phyloP scores from a whole-genome alignment of 2,888 invertebrate species.

The Hololepta plana region DNA sequence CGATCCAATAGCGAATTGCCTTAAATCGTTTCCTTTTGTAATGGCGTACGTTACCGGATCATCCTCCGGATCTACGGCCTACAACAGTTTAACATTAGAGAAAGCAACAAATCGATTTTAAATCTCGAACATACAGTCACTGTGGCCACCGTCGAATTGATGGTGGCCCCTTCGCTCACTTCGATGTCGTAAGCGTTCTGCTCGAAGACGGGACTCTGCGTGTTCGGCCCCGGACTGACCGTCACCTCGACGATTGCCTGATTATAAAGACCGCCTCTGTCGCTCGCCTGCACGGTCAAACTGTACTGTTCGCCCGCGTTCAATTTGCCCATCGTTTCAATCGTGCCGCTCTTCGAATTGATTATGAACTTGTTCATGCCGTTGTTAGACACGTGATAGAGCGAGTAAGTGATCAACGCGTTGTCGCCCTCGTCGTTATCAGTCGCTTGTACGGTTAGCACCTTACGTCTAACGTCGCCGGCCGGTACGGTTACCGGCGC shows the following conservation, averaged over 20 bases:
- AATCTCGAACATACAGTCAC: conserved; percentile 38
- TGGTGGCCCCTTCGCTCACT: conserved; percentile 76
- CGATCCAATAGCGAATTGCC: conserved; percentile 71
- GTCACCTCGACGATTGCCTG: conserved; percentile 76
- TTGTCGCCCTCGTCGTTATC: conserved; percentile 79
- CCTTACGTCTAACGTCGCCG: conserved; percentile 25
- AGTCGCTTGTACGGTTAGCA: conserved; percentile 42
- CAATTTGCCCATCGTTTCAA: conserved; percentile 60
- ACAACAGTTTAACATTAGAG: conserved; percentile 13
- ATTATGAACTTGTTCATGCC: conserved; percentile 74
- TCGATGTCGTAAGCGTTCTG: conserved; percentile 71
- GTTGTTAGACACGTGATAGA: conserved; percentile 83
- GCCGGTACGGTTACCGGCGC: conserved; percentile 69
- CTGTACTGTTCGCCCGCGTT: conserved; percentile 80
- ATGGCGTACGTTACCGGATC: conserved; percentile 74
- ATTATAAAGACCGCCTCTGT: conserved; percentile 59
- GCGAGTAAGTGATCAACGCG: conserved; percentile 63
- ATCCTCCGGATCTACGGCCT: conserved; percentile 80
- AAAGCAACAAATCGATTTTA: conserved; percentile 5
- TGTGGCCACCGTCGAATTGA: conserved; percentile 69
- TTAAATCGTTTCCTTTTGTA: conserved; percentile 73
- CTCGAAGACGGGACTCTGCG: conserved; percentile 62
- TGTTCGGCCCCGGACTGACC: conserved; percentile 69
- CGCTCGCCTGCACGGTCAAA: conserved; percentile 68
- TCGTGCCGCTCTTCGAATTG: conserved; percentile 55